Evolutionary conservation across 2,113 vertebrate species (phyloP).

Genomic region (Ondatra zibethicus): DNA sequence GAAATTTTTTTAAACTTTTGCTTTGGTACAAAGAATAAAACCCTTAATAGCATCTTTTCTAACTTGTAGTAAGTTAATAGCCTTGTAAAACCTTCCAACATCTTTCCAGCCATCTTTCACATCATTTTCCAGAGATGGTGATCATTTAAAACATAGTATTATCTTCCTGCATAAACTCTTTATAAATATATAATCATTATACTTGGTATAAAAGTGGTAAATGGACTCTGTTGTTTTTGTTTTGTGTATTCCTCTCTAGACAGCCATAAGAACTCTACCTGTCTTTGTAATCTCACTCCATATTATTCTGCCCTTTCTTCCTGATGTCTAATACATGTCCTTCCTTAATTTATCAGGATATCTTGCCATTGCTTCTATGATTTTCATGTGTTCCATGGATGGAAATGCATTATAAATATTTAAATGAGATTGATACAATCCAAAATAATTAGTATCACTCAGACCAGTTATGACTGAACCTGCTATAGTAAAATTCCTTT

Average conservation of each 20-base stretch:
- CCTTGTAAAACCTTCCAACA: not conserved
- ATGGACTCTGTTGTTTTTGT: not conserved
- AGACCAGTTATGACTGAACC: not conserved
- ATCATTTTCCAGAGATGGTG: not conserved
- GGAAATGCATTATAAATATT: not conserved
- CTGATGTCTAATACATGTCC: not conserved
- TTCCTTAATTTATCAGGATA: not conserved
- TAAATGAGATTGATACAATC: not conserved
- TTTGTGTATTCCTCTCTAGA: not conserved
- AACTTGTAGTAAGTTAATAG: not conserved
- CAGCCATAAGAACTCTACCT: too few species aligned
- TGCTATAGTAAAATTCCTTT: not conserved
- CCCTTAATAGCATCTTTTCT: not conserved
- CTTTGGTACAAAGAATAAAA: not conserved
- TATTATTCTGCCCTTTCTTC: not conserved
- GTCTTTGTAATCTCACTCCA: not conserved
- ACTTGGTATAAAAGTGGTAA: not conserved
- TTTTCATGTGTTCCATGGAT: not conserved
- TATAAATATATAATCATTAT: not conserved
- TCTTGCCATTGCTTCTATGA: not conserved
- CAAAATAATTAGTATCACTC: not conserved
- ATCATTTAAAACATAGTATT: not conserved
- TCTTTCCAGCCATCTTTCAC: not conserved
- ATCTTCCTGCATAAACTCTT: not conserved
- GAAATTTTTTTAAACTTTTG: not conserved